Evolutionary conservation across 2,888 invertebrate species (phyloP).

Genomic region (Zygaena filipendulae): DNA sequence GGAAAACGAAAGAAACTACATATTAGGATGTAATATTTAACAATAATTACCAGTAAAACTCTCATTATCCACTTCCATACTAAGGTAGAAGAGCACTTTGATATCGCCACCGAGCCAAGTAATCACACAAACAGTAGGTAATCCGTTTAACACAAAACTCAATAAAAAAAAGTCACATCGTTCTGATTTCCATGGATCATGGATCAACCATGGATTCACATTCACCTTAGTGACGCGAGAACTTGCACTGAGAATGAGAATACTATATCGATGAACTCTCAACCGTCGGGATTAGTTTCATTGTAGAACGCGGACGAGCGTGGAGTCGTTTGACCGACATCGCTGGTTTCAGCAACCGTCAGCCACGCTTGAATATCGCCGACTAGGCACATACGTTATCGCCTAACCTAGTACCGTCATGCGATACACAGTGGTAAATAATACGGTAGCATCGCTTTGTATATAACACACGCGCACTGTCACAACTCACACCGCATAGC

Average conservation of each 20-base stretch:
- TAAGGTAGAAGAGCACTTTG: no score
- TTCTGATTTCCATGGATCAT: no score
- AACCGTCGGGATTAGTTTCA: conserved; percentile 2
- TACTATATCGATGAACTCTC: conserved; percentile 12
- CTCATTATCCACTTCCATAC: no score
- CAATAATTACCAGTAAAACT: neutral
- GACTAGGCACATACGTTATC: conserved; percentile 34
- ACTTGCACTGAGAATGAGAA: no score
- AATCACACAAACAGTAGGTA: neutral
- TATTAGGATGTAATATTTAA: neutral
- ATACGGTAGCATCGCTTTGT: conserved; percentile 25
- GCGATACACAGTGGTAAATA: conserved; percentile 33
- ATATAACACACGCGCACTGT: conserved; percentile 26
- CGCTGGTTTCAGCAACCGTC: conserved; percentile 18
- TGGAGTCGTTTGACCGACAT: conserved; percentile 9
- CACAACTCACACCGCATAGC: conserved; percentile 11
- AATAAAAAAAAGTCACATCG: no score
- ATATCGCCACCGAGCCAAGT: neutral
- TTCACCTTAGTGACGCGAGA: no score
- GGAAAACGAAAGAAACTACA: neutral
- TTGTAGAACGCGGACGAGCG: conserved; percentile 3
- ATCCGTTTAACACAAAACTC: no score
- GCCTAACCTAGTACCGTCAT: conserved; percentile 29
- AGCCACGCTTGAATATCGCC: conserved; percentile 16
- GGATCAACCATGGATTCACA: no score